phyloP scores from a whole-genome alignment of 2,113 vertebrate genomes.

The Sus scrofa region DNA sequence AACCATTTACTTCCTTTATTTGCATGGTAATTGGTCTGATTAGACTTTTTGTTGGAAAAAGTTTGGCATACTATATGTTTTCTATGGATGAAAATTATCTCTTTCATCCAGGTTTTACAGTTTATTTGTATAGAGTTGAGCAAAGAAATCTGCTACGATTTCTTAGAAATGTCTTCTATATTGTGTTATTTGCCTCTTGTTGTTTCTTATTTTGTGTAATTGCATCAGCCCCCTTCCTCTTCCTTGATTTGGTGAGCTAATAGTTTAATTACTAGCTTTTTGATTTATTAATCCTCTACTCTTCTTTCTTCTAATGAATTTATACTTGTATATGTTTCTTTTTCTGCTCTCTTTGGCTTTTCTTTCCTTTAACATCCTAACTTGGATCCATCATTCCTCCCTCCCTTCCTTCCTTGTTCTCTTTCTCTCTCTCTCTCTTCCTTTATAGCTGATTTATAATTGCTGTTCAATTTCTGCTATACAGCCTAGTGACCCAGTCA shows the following conservation, averaged over 20 bases:
- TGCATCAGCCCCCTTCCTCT: background rate
- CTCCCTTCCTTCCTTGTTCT: no score
- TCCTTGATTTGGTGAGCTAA: background rate
- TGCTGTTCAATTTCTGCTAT: no score
- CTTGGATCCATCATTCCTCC: background rate
- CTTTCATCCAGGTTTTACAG: conserved; percentile 46
- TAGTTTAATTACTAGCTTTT: background rate
- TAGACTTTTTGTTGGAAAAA: background rate
- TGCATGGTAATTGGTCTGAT: background rate
- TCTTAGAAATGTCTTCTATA: background rate
- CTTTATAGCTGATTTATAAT: no score
- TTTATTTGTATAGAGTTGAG: conserved; percentile 33
- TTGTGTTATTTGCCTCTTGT: background rate
- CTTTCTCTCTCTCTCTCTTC: no score
- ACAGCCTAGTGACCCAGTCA: no score
- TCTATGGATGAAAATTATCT: conserved; percentile 20
- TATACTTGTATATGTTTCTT: background rate
- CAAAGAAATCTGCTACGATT: background rate
- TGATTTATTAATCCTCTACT: background rate
- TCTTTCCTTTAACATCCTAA: conserved; percentile 22
- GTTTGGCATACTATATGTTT: background rate
- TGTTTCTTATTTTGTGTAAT: background rate
- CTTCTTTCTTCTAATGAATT: conserved; percentile 30
- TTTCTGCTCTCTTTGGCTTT: background rate
- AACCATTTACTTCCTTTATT: background rate